Evolutionary conservation across 1,140 invertebrate species (phyloP).

Genomic region (Lepidurus couesii): DNA sequence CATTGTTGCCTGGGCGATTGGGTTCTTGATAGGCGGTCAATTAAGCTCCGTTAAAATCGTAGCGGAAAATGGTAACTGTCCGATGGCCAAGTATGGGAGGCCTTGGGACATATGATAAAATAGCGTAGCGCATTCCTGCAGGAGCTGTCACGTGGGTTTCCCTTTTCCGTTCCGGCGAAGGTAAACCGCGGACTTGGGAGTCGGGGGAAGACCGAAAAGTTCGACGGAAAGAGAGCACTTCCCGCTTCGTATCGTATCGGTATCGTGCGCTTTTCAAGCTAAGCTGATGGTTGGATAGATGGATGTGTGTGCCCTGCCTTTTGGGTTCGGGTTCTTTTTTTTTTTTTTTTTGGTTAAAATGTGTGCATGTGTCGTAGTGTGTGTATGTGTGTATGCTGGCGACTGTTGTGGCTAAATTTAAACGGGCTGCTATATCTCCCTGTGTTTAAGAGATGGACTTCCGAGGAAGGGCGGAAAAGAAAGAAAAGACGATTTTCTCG

Average conservation of each 20-base stretch:
- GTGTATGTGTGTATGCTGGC: background rate
- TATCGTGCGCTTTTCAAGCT: background rate
- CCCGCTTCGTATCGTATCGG: background rate
- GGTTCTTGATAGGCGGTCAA: no score
- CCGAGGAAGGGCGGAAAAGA: background rate
- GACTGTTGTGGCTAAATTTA: conserved; percentile 23
- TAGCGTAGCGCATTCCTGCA: background rate
- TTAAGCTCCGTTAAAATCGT: no score
- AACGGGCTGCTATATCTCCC: conserved; percentile 23
- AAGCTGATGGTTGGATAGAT: background rate
- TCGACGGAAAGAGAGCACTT: background rate
- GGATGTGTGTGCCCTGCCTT: background rate
- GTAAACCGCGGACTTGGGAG: background rate
- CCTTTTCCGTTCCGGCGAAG: background rate
- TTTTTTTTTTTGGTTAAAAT: conserved; percentile 6
- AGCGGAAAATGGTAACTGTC: background rate
- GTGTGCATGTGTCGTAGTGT: conserved; percentile 25
- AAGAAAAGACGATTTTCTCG: no score
- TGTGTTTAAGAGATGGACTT: background rate
- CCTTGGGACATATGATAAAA: background rate
- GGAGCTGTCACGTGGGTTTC: conserved; percentile 8
- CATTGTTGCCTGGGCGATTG: no score
- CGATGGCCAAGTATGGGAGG: conserved; percentile 17
- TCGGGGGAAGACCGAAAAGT: background rate
- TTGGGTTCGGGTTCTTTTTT: conserved; percentile 8